Percentiles rank a stretch among this genome's conserved stretches.
Conservation (phyloP, 2,797 vertebrate genomes). For the Clarias fuscus region DNA sequence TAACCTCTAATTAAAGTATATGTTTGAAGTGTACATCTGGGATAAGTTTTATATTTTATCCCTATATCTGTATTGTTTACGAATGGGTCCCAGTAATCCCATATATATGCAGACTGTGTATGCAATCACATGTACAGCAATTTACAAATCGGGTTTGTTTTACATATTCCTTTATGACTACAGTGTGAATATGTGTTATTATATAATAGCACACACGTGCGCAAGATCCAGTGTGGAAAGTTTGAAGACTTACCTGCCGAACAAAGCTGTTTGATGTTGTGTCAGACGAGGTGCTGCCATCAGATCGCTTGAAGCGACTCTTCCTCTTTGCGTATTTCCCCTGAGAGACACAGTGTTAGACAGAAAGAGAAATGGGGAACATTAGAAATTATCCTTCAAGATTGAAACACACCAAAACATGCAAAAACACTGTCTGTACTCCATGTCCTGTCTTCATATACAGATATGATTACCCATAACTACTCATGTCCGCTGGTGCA, state of each 20-base stretch:
- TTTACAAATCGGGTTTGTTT: background rate
- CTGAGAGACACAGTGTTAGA: conserved; percentile 62
- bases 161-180: background rate
- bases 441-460: conserved; percentile 49
- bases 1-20: background rate
- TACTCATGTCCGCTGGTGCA: conserved; percentile 66
- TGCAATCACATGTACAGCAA: background rate
- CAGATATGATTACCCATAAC: conserved; percentile 63
- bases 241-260: conserved; percentile 83
- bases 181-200: background rate
- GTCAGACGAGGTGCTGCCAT: conserved; percentile 96
- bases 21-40: background rate
- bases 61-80: background rate
- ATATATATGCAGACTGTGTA: background rate
- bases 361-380: conserved; percentile 23
- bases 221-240: background rate
- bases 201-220: background rate
- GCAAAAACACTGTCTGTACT: conserved; percentile 31
- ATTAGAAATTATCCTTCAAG: conserved; percentile 25
- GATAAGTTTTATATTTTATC: background rate
- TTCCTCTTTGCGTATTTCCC: conserved; percentile 94
- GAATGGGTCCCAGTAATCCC: background rate
- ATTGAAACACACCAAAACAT: conserved; percentile 18
- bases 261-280: conserved; percentile 98
- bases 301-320: conserved; percentile 93